phyloP scores from a whole-genome alignment of 2,797 vertebrate genomes.

The Garrulus glandarius region DNA sequence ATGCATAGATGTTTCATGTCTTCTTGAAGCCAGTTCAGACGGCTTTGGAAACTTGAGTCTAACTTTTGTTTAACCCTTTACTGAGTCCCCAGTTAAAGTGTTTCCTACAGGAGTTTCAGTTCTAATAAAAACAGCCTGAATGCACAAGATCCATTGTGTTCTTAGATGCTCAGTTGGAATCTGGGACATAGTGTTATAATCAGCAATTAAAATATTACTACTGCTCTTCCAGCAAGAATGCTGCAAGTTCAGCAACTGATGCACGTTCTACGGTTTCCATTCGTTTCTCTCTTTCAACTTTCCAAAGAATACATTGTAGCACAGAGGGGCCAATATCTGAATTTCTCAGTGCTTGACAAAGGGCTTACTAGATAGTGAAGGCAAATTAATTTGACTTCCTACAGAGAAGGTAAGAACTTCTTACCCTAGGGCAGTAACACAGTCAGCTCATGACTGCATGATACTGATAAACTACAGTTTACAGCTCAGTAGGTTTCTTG shows the following conservation, averaged over 20 bases:
- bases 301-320: background rate
- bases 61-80: constrained; percentile 59
- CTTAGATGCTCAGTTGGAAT: background rate
- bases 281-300: background rate
- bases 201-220: constrained; percentile 11
- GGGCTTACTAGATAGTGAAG: constrained; percentile 36
- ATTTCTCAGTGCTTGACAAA: constrained; percentile 35
- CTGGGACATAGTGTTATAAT: background rate
- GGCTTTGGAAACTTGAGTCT: constrained; percentile 51
- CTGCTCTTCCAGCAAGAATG: background rate
- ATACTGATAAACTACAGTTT: constrained; percentile 57
- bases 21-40: constrained; percentile 72
- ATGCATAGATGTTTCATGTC: constrained; percentile 72
- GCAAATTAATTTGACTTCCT: constrained; percentile 56
- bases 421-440: constrained; percentile 19
- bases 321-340: background rate
- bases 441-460: constrained; percentile 37
- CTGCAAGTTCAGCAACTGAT: background rate
- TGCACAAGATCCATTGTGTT: background rate
- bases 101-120: background rate
- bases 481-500: constrained; percentile 30
- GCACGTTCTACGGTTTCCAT: background rate
- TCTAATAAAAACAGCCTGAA: background rate
- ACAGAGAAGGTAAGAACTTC: constrained; percentile 51
- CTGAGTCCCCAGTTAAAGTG: background rate